Base-by-base conservation (phyloP, 2,797 vertebrate species). In the Hypotaenidia okinawae region DNA sequence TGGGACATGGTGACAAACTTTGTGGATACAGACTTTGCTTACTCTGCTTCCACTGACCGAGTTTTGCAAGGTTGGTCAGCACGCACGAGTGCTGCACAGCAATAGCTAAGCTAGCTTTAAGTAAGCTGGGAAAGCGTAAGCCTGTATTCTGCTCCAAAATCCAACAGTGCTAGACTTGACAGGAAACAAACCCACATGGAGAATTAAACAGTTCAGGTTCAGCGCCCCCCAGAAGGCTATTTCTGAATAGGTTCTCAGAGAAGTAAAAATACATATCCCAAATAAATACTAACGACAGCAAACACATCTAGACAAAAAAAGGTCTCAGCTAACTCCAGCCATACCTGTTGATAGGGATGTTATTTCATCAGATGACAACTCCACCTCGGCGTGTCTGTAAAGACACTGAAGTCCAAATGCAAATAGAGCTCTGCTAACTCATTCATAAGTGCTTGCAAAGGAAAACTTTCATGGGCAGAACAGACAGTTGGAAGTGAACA, bases 271-370 rank as follows among this genome's bases (percentile, higher is more conserved):
- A 35, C 11, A 19, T 45, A 77, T 43, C 23, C 8, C 32, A 75
- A 51, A 27, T 49, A 83, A 87, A 39, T 8, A 86, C 5, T 30
- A 63, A 63, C 8, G 35, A 19, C 45, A 43, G 11, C 21, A 69
- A 84, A 55, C 23, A 83, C 69, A 83, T 54, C 16, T 19, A 73
- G 30, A 27, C 23, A 35, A 39, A 64, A 27, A 4, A 24, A 27
- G 5, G 6, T 74, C 30, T 35, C 70, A 76, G 41, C 51, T 59
- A 79, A 55, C 35, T 47, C 24, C 52, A 78, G 74, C 11, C 5
- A 4, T n/a, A 51, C 7, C 51, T 64, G 30, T 21, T 69, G 30
- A 33, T 47, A 49, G 35, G 58, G 21, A 27, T 0, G 0, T 32
- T 9, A 25, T 32, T 72, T 75, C 74, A 49, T 28, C 79, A 49